Base-by-base conservation (phyloP, 1,140 invertebrate species). In the Pemphigus obesinymphae region DNA sequence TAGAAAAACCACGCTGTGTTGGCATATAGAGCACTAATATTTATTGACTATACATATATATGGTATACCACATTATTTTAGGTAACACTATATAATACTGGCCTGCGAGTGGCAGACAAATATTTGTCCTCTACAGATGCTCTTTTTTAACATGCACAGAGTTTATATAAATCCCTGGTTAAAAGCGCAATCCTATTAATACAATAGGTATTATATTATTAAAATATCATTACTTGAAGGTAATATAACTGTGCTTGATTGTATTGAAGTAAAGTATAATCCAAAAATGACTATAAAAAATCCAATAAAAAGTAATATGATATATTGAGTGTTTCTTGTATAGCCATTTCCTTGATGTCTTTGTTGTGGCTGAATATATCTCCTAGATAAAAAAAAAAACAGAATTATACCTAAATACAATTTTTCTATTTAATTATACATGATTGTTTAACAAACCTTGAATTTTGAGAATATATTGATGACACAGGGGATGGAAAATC, bases 271-370 rank as follows among this genome's bases (percentile, higher is more conserved):
- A 20, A 80, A 80, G 23, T 80, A 80, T 26, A 80, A 61, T 40
- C 75, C 75, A 80, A 80, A 80, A 80, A 80, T 80, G 0, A 80
- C 53, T 40, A 80, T 55, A 61, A 80, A 80, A 58, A 80, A 80
- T 11, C 10, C 31, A 58, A 80, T 29, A 58, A 80, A 58, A 29
- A 80, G 50, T 10, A 80, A 8, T n/a, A 80, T 43, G 23, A 80
- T 80, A 80, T 80, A 80, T 29, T 80, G 75, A 26, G 75, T 80
- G 31, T 80, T 80, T 29, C 23, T 61, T 80, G 53, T 43, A 61
- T 80, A 80, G 13, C 55, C 3, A 80, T 61, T 80, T 58, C 75
- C 53, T 26, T 45, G 55, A 61, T 55, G 37, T 20, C 37, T 80
- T 40, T 80, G 75, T 43, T 61, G 75, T 58, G 75, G 75, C 20